These are phyloP conservation scores for Steromphala cineraria DNA, from an alignment of 2,888 invertebrate genomes.

Conservation along the genomic window DNA sequence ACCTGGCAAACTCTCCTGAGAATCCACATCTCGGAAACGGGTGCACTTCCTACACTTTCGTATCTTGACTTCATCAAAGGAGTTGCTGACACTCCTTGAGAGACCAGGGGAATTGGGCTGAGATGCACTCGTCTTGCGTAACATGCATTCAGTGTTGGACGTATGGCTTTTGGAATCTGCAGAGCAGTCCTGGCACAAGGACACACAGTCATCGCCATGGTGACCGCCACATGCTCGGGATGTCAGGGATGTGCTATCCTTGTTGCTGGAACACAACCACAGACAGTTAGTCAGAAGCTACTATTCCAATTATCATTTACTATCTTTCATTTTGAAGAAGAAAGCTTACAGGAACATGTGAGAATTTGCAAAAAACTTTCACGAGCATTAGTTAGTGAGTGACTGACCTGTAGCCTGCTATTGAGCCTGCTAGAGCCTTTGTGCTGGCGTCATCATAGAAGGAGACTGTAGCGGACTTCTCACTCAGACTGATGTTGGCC, in stretches of 20 bases:
- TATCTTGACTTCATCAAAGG: constrained; percentile 19
- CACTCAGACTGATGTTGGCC: constrained; percentile 81
- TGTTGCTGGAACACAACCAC: constrained; percentile 44
- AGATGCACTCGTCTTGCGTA: not conserved
- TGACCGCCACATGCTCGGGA: constrained; percentile 44
- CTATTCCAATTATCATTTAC: too few relatives aligned
- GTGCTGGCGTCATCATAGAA: constrained; percentile 83
- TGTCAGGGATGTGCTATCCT: constrained; percentile 48
- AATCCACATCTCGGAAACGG: constrained; percentile 39
- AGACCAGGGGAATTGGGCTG: constrained; percentile 17
- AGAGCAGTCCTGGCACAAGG: constrained; percentile 17
- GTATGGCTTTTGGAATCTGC: not conserved
- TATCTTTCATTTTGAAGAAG: too few relatives aligned
- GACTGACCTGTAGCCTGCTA: constrained; percentile 57
- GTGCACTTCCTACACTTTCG: constrained; percentile 54
- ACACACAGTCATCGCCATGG: constrained; percentile 23
- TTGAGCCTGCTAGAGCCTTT: constrained; percentile 85
- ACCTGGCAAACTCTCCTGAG: constrained; percentile 37
- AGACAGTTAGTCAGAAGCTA: too few relatives aligned
- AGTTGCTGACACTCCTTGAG: constrained; percentile 12
- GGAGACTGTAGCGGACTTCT: constrained; percentile 80
- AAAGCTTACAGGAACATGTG: not conserved
- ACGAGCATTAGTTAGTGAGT: too few relatives aligned
- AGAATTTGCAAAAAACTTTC: not conserved
- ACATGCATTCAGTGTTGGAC: not conserved